Evolutionary conservation across 2,113 vertebrate genomes (phyloP), one percentile per base, ranked within the genome.

Genomic region (Blennius ocellaris): DNA sequence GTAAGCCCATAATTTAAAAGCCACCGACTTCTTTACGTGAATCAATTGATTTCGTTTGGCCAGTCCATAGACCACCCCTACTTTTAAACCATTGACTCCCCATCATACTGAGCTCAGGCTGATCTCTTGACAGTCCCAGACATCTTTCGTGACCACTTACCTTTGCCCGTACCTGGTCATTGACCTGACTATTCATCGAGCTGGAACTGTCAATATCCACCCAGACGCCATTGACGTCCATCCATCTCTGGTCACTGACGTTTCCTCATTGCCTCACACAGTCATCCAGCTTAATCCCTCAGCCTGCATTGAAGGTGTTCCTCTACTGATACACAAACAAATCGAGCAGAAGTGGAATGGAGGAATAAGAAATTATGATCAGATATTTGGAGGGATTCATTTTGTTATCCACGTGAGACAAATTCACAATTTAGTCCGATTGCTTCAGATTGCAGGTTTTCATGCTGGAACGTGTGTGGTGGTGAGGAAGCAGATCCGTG

Each of bases 201-300:
- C 44, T 73, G 11, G 36, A 53, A n/a, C 10, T 49, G 48, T 53
- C 53, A 50, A 48, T 44, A 63, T 8, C 37, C 45, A 73, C 60
- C 14, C 16, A 45, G 44, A 50, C 21, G 0, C 39, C 8, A 8
- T 5, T 54, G 37, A 41, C 52, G 11, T 64, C 0, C 58, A 58
- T 59, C 58, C 4, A 6, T 54, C n/a, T 12, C n/a, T 12, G 5
- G 21, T 39, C 52, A 48, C 43, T 43, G 55, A 15, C 53, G 62
- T 61, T 43, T 45, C 38, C 64, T 63, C 16, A 44, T 72, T 60
- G 1, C 50, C 17, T 11, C 54, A 48, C 17, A 66, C 39, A 44
- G 44, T 14, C 66, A 48, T 6, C n/a, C 16, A 40, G 38, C 6
- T 70, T 39, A 60, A 60, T 65, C 21, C 17, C n/a, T 75, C 38